Conservation (phyloP, 2,113 vertebrate species). For the Bos indicus region DNA sequence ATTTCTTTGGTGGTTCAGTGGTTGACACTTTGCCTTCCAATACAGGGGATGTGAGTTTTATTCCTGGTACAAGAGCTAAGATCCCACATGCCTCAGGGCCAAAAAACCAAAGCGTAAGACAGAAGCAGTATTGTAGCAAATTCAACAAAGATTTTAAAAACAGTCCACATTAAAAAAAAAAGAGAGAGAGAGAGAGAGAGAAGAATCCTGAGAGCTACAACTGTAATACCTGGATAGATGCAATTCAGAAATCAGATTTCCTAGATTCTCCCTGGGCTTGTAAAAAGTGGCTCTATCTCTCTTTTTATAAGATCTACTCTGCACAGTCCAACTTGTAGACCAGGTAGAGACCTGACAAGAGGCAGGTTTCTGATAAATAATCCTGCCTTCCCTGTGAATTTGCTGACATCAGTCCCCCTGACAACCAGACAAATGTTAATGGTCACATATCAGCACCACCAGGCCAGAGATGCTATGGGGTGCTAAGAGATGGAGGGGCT, state of each 20-base stretch:
- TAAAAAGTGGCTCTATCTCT: background rate
- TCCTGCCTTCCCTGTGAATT: background rate
- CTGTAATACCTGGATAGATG: background rate
- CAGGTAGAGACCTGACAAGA: background rate
- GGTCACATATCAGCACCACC: background rate
- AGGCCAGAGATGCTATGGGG: background rate
- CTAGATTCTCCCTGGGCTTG: background rate
- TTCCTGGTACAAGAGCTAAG: background rate
- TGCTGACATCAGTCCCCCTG: background rate
- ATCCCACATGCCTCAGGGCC: background rate
- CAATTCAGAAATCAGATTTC: background rate
- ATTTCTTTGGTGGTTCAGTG: background rate
- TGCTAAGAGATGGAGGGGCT: background rate
- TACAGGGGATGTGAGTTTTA: background rate
- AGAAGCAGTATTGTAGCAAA: background rate
- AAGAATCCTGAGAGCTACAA: background rate
- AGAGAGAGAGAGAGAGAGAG: background rate
- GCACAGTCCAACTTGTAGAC: background rate
- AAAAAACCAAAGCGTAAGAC: background rate
- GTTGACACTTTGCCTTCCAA: background rate
- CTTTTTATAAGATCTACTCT: background rate
- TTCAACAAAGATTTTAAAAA: background rate
- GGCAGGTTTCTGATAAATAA: background rate
- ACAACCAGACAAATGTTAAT: background rate
- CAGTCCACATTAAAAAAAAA: background rate